Evolutionary conservation across 2,113 vertebrate species (phyloP), one percentile per base, ranked within the genome.

Genomic region (Circaetus gallicus): DNA sequence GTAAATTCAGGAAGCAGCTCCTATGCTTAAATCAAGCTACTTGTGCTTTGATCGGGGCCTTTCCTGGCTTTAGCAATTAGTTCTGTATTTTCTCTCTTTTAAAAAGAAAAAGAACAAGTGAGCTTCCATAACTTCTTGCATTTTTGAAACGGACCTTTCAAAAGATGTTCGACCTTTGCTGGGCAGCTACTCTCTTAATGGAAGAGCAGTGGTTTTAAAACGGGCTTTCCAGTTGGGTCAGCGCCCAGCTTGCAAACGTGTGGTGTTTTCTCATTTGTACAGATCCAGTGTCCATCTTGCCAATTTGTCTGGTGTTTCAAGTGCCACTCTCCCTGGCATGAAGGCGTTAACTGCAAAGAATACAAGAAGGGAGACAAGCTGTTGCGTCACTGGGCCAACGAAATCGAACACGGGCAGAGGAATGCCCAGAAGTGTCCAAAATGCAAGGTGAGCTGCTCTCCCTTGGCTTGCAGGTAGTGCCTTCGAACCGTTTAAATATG

Each of bases 271-370:
- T 92, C 80, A 53, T 31, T 94, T 92, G 18, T 85, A 71, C 97
- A 99, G 99, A 98, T 99, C 97, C 99, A 99, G 98, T 99, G 99
- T 97, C 98, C 98, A 36, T 98, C 97, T 92, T 99, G 99, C 98
- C 99, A 99, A 98, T 99, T 99, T 97, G 96, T 99, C 95, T 99
- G 99, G 99, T 99, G 99, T 99, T 99, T 99, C 97, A 99, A 99
- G 98, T 99, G 99, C 98, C 99, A 99, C 69, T 98, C 99, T 36
- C 99, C 99, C 74, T 99, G 99, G 99, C 99, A 99, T 92, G 99
- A 99, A 95, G 99, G 99, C 4, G 97, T 99, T 94, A 99, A 99
- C 96, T 99, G 99, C 97, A 99, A 99, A 78, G 99, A 99, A 62
- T 99, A 99, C 98, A 99, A 98, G 96, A 99, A 98, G 94, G 99